Evolutionary conservation across 2,888 invertebrate genomes (phyloP), one percentile per base, ranked within the genome.

Genomic region (Pterostichus niger): DNA sequence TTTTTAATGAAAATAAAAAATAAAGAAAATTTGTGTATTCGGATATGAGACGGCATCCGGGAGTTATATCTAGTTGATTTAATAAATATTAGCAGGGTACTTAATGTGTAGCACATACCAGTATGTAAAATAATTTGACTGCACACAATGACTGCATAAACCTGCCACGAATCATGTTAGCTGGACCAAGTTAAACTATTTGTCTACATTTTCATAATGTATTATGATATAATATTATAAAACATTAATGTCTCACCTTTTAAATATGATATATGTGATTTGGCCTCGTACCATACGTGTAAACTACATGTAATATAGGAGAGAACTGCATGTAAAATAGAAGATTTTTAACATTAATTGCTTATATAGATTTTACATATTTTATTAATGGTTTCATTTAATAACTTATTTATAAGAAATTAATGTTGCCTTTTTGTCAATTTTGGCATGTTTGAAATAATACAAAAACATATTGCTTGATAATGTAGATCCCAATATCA

Each of bases 341-440:
- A 49, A 73, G 52, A 83, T 83, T 83, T 82, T 83, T 77, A 77
- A 83, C 52, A 76, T 76, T 75, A n/a, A 88, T 88, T 88, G 88
- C 88, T 89, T 89, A 87, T 88, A 89, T 89, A 89, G 89, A 87
- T 86, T 88, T 88, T 88, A 88, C 84, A 84, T 84, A 84, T 83
- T 85, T 88, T 87, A 87, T 87, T 88, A 64, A 89, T 88, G 88
- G 87, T 89, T 88, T 88, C 80, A 77, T 83, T 83, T 76, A 83
- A 76, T 83, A 81, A 73, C 73, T 87, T 88, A 87, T 87, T 88
- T 87, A 87, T 87, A 86, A 86, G 85, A 86, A 87, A 87, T 89
- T 87, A 89, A 89, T 89, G 89, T 89, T 89, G 89, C 89, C 88
- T 89, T 89, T 88, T 88, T 88, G 88, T 89, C 88, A 87, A 75